These are phyloP conservation scores for Rhadinocentrus ornatus DNA, from an alignment of 2,797 vertebrate genomes.

Conservation along the genomic window DNA sequence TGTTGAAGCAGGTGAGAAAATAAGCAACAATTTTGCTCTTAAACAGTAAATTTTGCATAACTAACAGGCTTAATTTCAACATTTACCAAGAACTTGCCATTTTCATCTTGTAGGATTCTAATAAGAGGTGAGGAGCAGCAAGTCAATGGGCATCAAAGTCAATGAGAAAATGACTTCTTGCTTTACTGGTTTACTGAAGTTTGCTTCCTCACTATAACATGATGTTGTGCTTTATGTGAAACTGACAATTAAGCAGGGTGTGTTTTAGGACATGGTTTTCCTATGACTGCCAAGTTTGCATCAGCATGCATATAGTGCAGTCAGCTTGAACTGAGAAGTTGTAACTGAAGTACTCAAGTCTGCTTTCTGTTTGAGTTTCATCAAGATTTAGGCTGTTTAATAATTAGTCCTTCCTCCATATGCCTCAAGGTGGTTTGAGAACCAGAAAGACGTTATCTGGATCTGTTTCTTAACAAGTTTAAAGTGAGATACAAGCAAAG, in stretches of 20 bases:
- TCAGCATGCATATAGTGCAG: neutral
- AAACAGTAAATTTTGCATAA: neutral
- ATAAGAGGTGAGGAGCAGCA: neutral
- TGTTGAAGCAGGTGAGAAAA: neutral
- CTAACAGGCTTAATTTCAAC: neutral
- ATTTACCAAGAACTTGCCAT: neutral
- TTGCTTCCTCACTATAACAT: neutral
- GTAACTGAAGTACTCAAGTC: neutral
- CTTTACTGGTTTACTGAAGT: neutral
- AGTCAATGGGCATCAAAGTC: neutral
- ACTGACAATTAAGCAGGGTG: neutral
- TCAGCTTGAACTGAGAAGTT: neutral
- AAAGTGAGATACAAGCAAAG: neutral
- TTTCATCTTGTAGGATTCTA: no score
- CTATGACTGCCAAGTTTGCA: neutral
- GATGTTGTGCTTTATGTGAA: neutral
- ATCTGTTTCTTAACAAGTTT: neutral
- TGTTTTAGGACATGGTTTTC: neutral
- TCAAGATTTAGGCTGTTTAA: neutral
- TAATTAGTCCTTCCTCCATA: neutral
- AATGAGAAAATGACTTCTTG: neutral
- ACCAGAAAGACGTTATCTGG: neutral
- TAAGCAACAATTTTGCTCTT: neutral
- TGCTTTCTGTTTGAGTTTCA: neutral
- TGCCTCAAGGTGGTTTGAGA: neutral